Evolutionary conservation across 2,797 vertebrate genomes (phyloP).

Genomic region (Silurus lanzhouensis): DNA sequence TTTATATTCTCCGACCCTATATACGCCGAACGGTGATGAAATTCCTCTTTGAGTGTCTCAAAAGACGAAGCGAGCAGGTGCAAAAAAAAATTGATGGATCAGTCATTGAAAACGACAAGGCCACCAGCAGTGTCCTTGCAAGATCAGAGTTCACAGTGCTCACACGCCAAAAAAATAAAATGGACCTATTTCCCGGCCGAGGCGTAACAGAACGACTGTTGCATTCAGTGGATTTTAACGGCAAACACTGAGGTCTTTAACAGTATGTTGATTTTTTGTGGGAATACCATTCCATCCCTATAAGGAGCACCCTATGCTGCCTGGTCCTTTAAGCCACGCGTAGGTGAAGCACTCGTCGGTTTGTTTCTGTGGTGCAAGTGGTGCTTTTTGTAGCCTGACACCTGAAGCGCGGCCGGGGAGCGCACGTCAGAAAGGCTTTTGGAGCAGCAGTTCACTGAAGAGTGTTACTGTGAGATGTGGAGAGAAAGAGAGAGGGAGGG

Average conservation of each 20-base stretch:
- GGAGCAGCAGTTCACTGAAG: neutral
- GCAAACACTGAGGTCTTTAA: neutral
- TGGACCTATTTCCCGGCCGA: neutral
- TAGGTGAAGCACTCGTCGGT: neutral
- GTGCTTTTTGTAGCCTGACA: neutral
- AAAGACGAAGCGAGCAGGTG: constrained; percentile 39
- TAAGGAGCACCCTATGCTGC: too few species aligned
- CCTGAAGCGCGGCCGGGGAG: neutral
- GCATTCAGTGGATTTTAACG: neutral
- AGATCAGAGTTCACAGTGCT: constrained; percentile 53
- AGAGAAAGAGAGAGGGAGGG: neutral
- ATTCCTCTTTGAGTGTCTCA: neutral
- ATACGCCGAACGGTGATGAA: constrained; percentile 4
- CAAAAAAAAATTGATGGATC: constrained; percentile 63
- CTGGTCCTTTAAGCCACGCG: neutral
- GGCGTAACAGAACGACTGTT: neutral
- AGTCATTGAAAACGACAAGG: constrained; percentile 52
- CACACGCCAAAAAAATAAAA: constrained; percentile 48
- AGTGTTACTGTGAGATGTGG: neutral
- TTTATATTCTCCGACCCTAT: too few species aligned
- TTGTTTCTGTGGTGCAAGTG: too few species aligned
- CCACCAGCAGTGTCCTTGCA: constrained; percentile 33
- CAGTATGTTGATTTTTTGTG: neutral
- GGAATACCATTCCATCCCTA: too few species aligned
- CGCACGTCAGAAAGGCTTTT: neutral